Conservation (phyloP, 2,888 invertebrate species). For the Stegophylla sp. region DNA sequence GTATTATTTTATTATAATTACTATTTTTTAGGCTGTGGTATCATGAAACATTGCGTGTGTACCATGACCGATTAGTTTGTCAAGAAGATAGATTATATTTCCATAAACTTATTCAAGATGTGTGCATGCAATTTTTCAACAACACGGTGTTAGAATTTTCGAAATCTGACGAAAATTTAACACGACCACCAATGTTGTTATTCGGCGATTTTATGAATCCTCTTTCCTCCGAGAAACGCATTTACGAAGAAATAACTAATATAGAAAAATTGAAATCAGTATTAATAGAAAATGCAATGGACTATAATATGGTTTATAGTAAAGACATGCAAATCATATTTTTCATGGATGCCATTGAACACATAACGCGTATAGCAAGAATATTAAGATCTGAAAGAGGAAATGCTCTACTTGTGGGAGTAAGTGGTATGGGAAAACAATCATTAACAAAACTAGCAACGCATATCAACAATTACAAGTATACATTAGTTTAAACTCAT, state of each 20-base stretch:
- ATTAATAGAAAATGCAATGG: conserved; percentile 85
- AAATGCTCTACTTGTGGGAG: conserved; percentile 88
- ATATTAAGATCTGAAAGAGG: conserved; percentile 90
- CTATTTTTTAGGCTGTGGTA: conserved; percentile 80
- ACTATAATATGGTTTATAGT: conserved; percentile 93
- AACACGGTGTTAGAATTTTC: conserved; percentile 69
- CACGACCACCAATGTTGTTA: conserved; percentile 75
- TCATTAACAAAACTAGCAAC: conserved; percentile 87
- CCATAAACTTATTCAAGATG: conserved; percentile 61
- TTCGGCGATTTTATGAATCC: conserved; percentile 96
- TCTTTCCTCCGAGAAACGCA: conserved; percentile 85
- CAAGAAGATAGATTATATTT: conserved; percentile 71
- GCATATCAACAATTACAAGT: conserved; percentile 90
- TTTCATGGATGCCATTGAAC: conserved; percentile 92
- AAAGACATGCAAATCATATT: conserved; percentile 95
- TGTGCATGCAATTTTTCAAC: conserved; percentile 73
- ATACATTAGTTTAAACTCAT: conserved; percentile 65
- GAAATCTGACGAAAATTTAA: conserved; percentile 68
- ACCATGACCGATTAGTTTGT: conserved; percentile 89
- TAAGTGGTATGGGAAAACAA: conserved; percentile 92
- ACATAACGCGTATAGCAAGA: conserved; percentile 87
- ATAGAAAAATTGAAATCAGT: conserved; percentile 80
- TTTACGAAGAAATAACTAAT: conserved; percentile 87
- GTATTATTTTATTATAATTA: background rate
- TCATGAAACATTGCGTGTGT: conserved; percentile 90